Evolutionary conservation across 2,113 vertebrate genomes (phyloP), one percentile per base, ranked within the genome.

Genomic region (Nanger granti): DNA sequence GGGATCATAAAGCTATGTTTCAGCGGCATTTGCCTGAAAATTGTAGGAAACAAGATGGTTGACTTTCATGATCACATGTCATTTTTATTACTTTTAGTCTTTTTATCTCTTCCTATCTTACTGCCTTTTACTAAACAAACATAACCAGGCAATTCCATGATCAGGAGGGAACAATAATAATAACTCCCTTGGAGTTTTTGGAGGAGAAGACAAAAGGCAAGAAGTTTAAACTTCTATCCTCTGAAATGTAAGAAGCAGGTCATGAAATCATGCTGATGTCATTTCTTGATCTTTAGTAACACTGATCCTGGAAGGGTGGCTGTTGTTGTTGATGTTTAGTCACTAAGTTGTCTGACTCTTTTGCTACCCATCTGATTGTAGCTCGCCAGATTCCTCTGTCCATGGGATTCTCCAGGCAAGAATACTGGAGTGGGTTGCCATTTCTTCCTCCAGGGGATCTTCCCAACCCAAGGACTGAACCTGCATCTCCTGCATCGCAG

Each of bases 1-100:
- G 34, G 69, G 7, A 94, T 89, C 49, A 94, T 80, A 90, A 96
- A 94, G 93, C 49, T 47, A 15, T 73, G 57, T 57, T 92, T 94
- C 55, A 84, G 37, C 92, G 37, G 17, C 37, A 93, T 97, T 95
- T 97, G 85, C 29, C 95, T 93, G 11, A 60, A 31, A 95, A 96
- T 87, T 84, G 69, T 5, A 89, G 96, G 49, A 83, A 96, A 97
- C 20, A 94, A 96, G 37, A 97, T 85, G n/a, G 41, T 34, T 91
- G 64, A 55, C 20, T 92, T 95, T 88, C 87, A 64, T 90, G 86
- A 89, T 85, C 93, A 73, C 2, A 0, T 29, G 55, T 88, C 86
- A 93, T 89, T 96, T 89, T 91, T 89, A 97, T 83, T 90, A 64
- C n/a, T 96, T 96, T 79, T 89, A 88, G 80, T 92, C 44, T 59